phyloP scores from a whole-genome alignment of 2,113 vertebrate genomes.

The Etheostoma cragini region DNA sequence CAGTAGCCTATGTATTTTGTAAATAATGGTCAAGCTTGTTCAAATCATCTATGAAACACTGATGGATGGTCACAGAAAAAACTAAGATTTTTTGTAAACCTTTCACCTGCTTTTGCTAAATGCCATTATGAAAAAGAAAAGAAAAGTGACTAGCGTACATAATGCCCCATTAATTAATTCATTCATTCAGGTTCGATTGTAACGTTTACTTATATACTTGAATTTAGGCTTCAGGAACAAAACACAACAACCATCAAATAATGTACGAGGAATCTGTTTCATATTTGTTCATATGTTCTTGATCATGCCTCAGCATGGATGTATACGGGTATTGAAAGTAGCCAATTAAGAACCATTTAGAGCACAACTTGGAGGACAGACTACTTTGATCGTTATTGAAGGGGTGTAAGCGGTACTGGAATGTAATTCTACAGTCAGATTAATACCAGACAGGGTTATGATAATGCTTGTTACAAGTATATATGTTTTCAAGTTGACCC shows the following conservation, averaged over 20 bases:
- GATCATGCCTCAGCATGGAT: neutral
- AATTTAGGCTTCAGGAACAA: neutral
- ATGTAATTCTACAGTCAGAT: neutral
- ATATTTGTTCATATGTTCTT: neutral
- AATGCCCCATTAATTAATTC: neutral
- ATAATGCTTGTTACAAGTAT: neutral
- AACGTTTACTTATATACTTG: neutral
- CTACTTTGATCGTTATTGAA: neutral
- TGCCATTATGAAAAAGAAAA: neutral
- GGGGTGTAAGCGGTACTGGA: neutral
- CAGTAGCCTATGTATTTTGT: neutral
- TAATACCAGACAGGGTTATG: accelerated
- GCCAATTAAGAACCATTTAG: neutral
- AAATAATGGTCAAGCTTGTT: neutral
- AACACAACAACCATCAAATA: too few relatives aligned
- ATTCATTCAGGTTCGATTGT: neutral
- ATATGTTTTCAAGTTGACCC: neutral
- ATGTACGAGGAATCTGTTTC: neutral
- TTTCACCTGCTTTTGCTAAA: neutral
- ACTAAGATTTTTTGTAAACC: neutral
- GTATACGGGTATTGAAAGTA: too few relatives aligned
- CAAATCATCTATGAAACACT: neutral
- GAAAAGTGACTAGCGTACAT: neutral
- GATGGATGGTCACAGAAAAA: neutral
- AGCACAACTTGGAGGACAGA: neutral